phyloP scores from a whole-genome alignment of 2,113 vertebrate species.

The Macrotis lagotis region DNA sequence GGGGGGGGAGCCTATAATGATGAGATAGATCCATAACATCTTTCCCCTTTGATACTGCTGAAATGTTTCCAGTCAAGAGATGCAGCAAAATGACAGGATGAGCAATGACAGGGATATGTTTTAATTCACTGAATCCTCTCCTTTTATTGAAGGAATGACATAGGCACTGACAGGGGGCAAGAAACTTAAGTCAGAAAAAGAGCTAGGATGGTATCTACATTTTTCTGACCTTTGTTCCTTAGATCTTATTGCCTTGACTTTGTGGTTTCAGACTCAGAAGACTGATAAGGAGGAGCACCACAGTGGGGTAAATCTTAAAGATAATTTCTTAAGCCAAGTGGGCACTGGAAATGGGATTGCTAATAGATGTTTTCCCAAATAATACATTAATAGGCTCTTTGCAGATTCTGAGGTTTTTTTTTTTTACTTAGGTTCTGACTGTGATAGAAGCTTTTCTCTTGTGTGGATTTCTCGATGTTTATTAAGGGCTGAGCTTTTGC shows the following conservation, averaged over 20 bases:
- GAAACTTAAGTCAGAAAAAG: constrained; percentile 14
- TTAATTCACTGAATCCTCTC: constrained; percentile 8
- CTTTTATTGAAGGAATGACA: constrained; percentile 22
- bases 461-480: constrained; percentile 79
- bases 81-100: constrained; percentile 7
- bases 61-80: constrained; percentile 21
- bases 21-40: constrained; percentile 20
- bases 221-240: constrained; percentile 34
- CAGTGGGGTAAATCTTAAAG: constrained; percentile 27
- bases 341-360: constrained; percentile 38
- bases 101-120: constrained; percentile 10
- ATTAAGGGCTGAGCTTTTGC: constrained; percentile 78
- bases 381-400: constrained; percentile 16
- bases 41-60: constrained; percentile 40
- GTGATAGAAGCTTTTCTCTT: constrained; percentile 60
- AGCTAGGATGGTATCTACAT: constrained; percentile 23
- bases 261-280: constrained; percentile 14
- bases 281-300: constrained; percentile 7
- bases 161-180: constrained; percentile 26
- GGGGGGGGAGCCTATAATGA: constrained; percentile 2
- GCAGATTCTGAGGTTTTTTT: constrained; percentile 3
- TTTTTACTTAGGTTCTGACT: constrained; percentile 52
- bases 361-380: constrained; percentile 32
- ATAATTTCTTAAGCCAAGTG: constrained; percentile 35
- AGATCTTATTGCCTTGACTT: constrained; percentile 13